phyloP scores from a whole-genome alignment of 2,113 vertebrate genomes.

The Engystomops pustulosus region DNA sequence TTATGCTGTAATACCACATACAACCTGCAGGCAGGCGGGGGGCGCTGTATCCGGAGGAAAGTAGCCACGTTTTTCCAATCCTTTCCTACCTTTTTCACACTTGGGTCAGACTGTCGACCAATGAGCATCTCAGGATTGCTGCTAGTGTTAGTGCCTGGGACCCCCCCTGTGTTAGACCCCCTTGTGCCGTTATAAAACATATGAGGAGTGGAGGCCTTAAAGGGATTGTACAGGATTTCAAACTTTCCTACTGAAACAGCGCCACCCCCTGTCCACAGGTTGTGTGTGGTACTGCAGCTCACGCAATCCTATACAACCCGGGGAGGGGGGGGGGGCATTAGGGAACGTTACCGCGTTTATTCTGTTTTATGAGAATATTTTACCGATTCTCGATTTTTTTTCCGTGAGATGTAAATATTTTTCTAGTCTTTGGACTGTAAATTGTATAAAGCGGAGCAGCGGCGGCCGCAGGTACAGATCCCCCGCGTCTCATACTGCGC shows the following conservation, averaged over 20 bases:
- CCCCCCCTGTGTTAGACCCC: too few species aligned
- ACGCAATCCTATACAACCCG: neutral
- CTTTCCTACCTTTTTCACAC: too few species aligned
- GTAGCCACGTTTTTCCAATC: too few species aligned
- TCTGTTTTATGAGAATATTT: conserved; percentile 79
- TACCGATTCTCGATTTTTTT: conserved; percentile 80
- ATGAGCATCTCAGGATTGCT: neutral
- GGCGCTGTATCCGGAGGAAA: too few species aligned
- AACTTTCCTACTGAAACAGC: neutral
- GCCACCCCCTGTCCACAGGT: neutral
- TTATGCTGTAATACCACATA: too few species aligned
- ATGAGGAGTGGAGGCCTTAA: too few species aligned
- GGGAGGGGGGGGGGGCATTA: neutral
- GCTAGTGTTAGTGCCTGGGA: neutral
- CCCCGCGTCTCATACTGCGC: neutral
- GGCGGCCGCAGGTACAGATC: conserved; percentile 31
- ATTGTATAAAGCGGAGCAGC: conserved; percentile 66
- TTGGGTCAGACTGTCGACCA: neutral
- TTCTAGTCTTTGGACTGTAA: conserved; percentile 77
- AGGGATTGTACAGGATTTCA: neutral
- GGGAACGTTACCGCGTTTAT: conserved; percentile 68
- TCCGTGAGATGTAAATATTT: conserved; percentile 84
- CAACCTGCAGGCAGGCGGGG: too few species aligned
- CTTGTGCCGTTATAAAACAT: too few species aligned
- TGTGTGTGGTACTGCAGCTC: neutral